These are phyloP conservation scores for Prosopocoilus inquinatus DNA, from an alignment of 2,888 invertebrate species.

Conservation along the genomic window DNA sequence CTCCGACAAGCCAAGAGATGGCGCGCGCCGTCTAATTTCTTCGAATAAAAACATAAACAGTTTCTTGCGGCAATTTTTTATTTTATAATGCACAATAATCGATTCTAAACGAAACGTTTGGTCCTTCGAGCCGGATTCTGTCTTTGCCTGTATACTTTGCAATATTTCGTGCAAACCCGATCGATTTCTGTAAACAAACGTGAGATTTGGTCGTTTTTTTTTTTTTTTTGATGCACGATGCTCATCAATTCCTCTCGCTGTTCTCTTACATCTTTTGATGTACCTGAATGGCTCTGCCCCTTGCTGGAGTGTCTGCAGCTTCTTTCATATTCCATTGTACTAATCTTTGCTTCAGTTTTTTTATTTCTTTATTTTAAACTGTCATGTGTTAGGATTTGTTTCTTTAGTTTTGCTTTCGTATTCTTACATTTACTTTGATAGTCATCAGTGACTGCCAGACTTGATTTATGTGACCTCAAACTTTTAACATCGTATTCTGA, in stretches of 20 bases:
- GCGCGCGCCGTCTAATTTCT: too few relatives aligned
- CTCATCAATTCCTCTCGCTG: slow-evolving; percentile 57
- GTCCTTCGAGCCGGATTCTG: too few relatives aligned
- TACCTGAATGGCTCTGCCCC: slow-evolving; percentile 53
- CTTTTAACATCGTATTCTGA: slow-evolving; percentile 43
- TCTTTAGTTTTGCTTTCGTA: slow-evolving; percentile 48
- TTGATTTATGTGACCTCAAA: slow-evolving; percentile 40
- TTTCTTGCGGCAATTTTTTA: too few relatives aligned
- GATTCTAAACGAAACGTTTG: too few relatives aligned
- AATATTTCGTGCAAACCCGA: slow-evolving; percentile 82
- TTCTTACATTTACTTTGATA: slow-evolving; percentile 49
- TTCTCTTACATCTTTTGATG: slow-evolving; percentile 54
- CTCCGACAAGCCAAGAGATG: too few relatives aligned
- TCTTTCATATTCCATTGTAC: slow-evolving; percentile 51
- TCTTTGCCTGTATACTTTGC: slow-evolving; percentile 70
- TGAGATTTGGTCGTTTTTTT: slow-evolving; percentile 76
- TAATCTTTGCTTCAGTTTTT: slow-evolving; percentile 48
- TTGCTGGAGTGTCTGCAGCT: slow-evolving; percentile 47
- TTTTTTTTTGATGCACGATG: slow-evolving; percentile 56
- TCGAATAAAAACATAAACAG: too few relatives aligned
- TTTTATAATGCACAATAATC: too few relatives aligned
- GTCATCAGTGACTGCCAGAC: slow-evolving; percentile 45
- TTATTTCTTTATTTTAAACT: slow-evolving; percentile 37
- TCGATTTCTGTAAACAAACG: slow-evolving; percentile 73
- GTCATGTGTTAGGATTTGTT: slow-evolving; percentile 45